Conservation (phyloP, 1,140 invertebrate genomes). For the Zaprionus gabonicus region DNA sequence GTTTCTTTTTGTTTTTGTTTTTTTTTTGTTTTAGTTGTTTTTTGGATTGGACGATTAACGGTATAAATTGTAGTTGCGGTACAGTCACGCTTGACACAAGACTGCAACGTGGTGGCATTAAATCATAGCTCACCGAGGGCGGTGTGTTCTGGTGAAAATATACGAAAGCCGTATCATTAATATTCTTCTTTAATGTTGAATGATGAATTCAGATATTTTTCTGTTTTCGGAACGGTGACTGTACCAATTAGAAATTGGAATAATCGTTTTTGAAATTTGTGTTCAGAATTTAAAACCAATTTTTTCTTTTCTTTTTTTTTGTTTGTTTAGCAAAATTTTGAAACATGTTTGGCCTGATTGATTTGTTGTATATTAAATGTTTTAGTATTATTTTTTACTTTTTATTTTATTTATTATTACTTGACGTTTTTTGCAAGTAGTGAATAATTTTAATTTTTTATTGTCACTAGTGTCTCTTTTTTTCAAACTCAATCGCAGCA, state of each 20-base stretch:
- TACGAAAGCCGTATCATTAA: background rate
- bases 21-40: conserved; percentile 26
- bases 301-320: conserved; percentile 35
- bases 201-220: conserved; percentile 2
- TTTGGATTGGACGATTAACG: conserved; percentile 22
- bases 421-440: conserved; percentile 59
- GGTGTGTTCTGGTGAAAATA: conserved; percentile 11
- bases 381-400: conserved; percentile 58
- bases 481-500: conserved; percentile 82
- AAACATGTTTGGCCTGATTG: conserved; percentile 85
- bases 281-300: conserved; percentile 24
- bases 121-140: conserved; percentile 24
- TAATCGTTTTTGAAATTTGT: conserved; percentile 10
- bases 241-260: conserved; percentile 24
- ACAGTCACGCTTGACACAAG: conserved; percentile 14
- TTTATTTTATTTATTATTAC: conserved; percentile 51
- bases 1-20: conserved; percentile 4
- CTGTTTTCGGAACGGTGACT: conserved; percentile 5
- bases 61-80: background rate
- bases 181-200: conserved; percentile 1
- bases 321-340: conserved; percentile 81
- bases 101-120: conserved; percentile 16
- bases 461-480: conserved; percentile 85
- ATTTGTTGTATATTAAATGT: conserved; percentile 82
- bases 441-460: conserved; percentile 62